These are phyloP conservation scores for Nectonema munidae DNA, from an alignment of 2,888 invertebrate genomes.

Conservation along the genomic window DNA sequence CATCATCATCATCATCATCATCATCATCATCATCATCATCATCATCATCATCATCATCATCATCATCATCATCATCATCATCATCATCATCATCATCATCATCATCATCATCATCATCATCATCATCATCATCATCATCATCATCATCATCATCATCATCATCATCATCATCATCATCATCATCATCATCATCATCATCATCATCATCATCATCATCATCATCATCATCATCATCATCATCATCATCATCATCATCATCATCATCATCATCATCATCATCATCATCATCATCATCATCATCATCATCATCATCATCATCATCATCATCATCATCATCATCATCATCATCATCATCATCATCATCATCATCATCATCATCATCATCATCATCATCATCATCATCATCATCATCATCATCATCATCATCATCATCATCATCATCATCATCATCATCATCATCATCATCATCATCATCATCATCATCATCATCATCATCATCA, in stretches of 20 bases:
- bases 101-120: constrained; percentile 5
- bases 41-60: constrained; percentile 5
- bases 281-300: constrained; percentile 5
- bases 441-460: constrained; percentile 5
- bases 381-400: constrained; percentile 5
- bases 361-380: constrained; percentile 5
- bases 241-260: constrained; percentile 5
- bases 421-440: constrained; percentile 5
- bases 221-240: constrained; percentile 5
- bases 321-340: constrained; percentile 5
- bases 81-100: constrained; percentile 5
- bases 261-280: constrained; percentile 5
- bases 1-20: constrained; percentile 5
- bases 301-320: constrained; percentile 5
- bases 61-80: constrained; percentile 5
- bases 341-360: constrained; percentile 5
- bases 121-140: constrained; percentile 5
- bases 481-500: constrained; percentile 5
- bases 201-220: constrained; percentile 5
- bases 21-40: constrained; percentile 5
- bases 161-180: constrained; percentile 5
- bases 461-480: constrained; percentile 5
- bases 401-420: constrained; percentile 5
- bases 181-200: constrained; percentile 5
- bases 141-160: constrained; percentile 5